A percentile compares a stretch with the other conserved stretches of the same genome.
Conservation (phyloP, 53 echinoderm and acorn worm genomes). For the Pentamera pediparva region DNA sequence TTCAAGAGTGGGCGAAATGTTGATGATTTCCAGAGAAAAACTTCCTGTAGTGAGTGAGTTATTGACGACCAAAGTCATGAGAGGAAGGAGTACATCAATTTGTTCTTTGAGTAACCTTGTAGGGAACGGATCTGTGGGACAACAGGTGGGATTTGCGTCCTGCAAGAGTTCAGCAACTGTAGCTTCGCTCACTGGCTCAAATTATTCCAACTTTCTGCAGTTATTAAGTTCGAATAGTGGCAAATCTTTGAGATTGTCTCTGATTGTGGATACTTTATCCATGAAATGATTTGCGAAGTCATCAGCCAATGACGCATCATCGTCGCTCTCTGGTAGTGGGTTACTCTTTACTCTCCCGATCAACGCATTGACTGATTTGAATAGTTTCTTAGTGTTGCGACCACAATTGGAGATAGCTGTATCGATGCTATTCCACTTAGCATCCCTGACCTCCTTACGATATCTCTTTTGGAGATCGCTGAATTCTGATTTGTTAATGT, state of each 20-base stretch:
- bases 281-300: conserved; percentile 6
- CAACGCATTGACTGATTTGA: not conserved
- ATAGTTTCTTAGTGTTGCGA: not conserved
- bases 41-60: not conserved
- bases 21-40: conserved; percentile 2
- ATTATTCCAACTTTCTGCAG: not conserved
- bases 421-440: not conserved
- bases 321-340: conserved; percentile 18
- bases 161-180: not conserved
- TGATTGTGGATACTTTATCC: conserved; percentile 6
- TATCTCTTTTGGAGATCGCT: not conserved
- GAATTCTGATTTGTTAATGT: not conserved
- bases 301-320: not conserved
- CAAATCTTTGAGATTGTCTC: not conserved
- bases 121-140: not conserved
- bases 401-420: not conserved
- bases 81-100: not conserved
- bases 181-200: not conserved
- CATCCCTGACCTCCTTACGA: conserved; percentile 4
- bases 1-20: not conserved
- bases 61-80: not conserved
- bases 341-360: conserved; percentile 8
- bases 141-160: not conserved
- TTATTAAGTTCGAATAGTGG: not conserved
- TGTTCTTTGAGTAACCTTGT: not conserved